Base-by-base conservation (phyloP, 2,888 invertebrate species). In the Leptinotarsa rubiginosa region DNA sequence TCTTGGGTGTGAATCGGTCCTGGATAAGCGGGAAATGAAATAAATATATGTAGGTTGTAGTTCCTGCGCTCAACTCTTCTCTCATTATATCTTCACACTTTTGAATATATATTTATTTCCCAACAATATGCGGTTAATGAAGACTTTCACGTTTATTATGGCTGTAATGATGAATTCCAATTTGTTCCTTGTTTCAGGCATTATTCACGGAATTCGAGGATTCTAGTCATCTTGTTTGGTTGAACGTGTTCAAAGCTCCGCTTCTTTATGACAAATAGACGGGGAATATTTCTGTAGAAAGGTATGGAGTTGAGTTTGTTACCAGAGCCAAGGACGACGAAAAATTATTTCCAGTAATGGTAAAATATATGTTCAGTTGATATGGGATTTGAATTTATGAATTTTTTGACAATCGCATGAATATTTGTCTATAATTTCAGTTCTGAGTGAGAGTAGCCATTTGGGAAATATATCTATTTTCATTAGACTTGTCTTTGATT, bases 91-190 rank as follows among this genome's bases (percentile, higher is more conserved):
- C 59, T 69, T 56, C 13, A n/a, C 16, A 67, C n/a, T 15, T 47
- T 68, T 72, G 52, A 72, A 68, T 72, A 2, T 41, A 72, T 66
- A 47, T 72, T 72, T 64, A 72, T 72, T 49, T 52, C 50, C 31
- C n/a, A 7, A 72, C 72, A 72, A 68, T 72, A 62, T 67, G 47
- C 62, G 62, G 72, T 72, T 64, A 72, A 72, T 66, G 72, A 68
- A 68, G 72, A 72, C 64, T 72, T 72, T 67, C 64, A 72, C 62
- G 68, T 72, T 72, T 68, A 22, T 56, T 56, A 56, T 56, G 22
- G 22, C 56, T 52, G 62, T 67, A 62, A 67, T 54, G 66, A 47
- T 56, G 56, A 54, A 22, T 56, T 67, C 67, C 67, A 59, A 62
- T 67, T 56, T 22, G 56, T 56, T 56, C 22, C 18, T 56, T 22